These are phyloP conservation scores for Carpatolechia fugitivella DNA, from an alignment of 2,888 invertebrate genomes.

Conservation along the genomic window DNA sequence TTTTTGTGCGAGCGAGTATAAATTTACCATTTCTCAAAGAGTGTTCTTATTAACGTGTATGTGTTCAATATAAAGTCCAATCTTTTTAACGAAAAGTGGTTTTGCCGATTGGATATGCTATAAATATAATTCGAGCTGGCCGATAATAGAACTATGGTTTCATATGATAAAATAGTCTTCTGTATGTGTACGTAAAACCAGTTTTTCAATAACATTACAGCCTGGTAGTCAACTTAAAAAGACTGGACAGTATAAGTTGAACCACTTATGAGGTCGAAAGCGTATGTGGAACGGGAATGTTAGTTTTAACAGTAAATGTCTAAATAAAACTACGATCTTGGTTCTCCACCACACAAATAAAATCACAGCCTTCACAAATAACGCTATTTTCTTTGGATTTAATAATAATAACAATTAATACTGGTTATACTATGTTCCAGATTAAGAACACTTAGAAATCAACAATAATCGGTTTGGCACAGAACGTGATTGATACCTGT, in stretches of 20 bases:
- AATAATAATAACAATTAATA: slow-evolving; percentile 21
- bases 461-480: slow-evolving; percentile 52
- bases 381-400: slow-evolving; percentile 32
- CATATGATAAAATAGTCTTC: too few species aligned
- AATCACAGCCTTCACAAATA: slow-evolving; percentile 73
- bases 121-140: too few species aligned
- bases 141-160: too few species aligned
- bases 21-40: not conserved
- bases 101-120: too few species aligned
- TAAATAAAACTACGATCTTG: slow-evolving; percentile 50
- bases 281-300: slow-evolving; percentile 2
- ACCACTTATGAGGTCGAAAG: not conserved
- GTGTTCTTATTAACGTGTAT: not conserved
- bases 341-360: slow-evolving; percentile 61
- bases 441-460: too few species aligned
- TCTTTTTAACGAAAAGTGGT: too few species aligned
- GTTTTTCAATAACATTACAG: too few species aligned
- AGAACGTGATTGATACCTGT: slow-evolving; percentile 37
- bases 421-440: slow-evolving; percentile 25
- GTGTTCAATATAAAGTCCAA: too few species aligned
- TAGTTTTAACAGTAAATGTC: slow-evolving; percentile 33
- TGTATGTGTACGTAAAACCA: too few species aligned
- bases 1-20: not conserved
- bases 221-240: too few species aligned
- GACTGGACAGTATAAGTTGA: too few species aligned